A percentile compares a stretch with the other conserved stretches of the same genome.
These are phyloP conservation scores for Antennarius striatus DNA, from an alignment of 2,113 vertebrate genomes.

Conservation along the genomic window DNA sequence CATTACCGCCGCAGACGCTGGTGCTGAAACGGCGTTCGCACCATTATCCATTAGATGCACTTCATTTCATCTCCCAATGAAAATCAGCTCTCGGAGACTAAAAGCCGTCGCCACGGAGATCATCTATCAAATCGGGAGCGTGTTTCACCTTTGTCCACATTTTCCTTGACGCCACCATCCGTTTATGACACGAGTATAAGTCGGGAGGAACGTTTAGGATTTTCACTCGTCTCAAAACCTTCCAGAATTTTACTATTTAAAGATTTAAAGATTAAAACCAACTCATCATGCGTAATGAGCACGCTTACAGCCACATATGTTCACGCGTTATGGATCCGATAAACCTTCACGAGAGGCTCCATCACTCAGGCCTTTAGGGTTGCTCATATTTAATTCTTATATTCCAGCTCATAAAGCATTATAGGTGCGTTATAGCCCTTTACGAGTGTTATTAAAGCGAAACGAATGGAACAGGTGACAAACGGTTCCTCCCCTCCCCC, in stretches of 20 bases:
- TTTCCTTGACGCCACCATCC: background rate
- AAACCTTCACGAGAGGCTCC: slow-evolving; percentile 28
- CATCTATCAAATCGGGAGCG: slow-evolving; percentile 15
- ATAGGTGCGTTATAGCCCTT: background rate
- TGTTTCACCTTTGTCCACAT: no score
- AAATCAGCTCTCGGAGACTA: slow-evolving; percentile 21
- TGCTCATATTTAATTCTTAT: no score
- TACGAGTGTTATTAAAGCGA: background rate
- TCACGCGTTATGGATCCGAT: slow-evolving; percentile 22
- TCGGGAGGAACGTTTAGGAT: no score
- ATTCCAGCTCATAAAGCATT: slow-evolving; percentile 33
- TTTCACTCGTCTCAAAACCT: no score
- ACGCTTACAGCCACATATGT: background rate
- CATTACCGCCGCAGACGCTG: slow-evolving; percentile 9
- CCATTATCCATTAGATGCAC: slow-evolving; percentile 43
- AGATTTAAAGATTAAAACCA: no score
- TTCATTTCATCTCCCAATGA: slow-evolving; percentile 49
- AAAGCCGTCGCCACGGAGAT: slow-evolving; percentile 1
- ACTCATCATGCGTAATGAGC: background rate
- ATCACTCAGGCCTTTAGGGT: background rate
- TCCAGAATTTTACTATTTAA: no score
- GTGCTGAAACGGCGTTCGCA: slow-evolving; percentile 27
- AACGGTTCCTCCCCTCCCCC: background rate
- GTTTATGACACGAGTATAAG: no score
- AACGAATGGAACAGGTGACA: background rate